Evolutionary conservation across 2,113 vertebrate genomes (phyloP), one percentile per base, ranked within the genome.

Genomic region (Sylvia atricapilla): DNA sequence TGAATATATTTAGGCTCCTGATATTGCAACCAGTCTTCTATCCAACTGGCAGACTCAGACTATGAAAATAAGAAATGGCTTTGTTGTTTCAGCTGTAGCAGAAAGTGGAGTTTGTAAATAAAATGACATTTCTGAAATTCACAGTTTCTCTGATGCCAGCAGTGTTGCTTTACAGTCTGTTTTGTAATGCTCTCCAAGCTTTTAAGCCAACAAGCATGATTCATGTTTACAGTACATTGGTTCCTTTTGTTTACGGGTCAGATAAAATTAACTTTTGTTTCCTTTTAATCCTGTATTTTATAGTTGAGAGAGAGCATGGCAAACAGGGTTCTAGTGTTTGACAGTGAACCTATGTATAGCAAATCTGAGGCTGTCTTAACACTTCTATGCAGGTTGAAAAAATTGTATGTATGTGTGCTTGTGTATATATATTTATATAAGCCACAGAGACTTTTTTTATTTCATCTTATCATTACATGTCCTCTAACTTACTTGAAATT

Each of bases 191-290:
- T 98, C 97, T 97, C 90, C 98, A 97, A 98, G 97, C 98, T 98
- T 98, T 98, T 97, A 98, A 98, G 98, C 98, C 96, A 98, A 98
- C 96, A 98, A 98, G 99, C 99, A 99, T 99, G 99, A 98, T 98
- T 98, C 97, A 97, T 99, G 98, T 99, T 98, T 99, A 98, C 98
- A 98, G 96, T 98, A 98, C 98, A 98, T 98, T 94, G 98, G 97
- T 99, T 99, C 98, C 98, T 96, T 98, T 95, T 98, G 95, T 98
- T 98, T 98, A 96, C 27, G 98, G 98, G 98, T 98, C 98, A 98
- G 98, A 98, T 99, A 98, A 99, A 98, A 98, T 98, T 98, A 97
- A 98, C 97, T 98, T 96, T 99, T 99, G 99, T 99, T 99, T 99
- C 98, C 99, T 99, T 98, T 97, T 92, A 94, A 81, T 97, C 84